Base-by-base conservation (phyloP, 2,797 vertebrate species). In the Ataeniobius toweri region DNA sequence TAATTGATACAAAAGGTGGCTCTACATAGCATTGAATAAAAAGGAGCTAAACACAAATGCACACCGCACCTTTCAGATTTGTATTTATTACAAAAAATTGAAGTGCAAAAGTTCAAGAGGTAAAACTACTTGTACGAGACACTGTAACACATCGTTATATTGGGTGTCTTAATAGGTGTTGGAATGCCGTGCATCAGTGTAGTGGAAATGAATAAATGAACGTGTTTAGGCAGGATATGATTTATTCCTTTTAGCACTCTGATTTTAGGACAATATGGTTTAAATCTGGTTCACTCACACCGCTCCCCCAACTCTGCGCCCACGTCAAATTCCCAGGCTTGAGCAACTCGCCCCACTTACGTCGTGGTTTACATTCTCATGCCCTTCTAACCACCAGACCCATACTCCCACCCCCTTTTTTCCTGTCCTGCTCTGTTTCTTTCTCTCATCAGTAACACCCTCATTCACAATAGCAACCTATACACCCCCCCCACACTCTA, bases 361-460 rank as follows among this genome's bases (percentile, higher is more conserved):
- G 31, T 85, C 76, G 82, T 91, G 88, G 93, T 94, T 95, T 94
- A 90, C 89, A 86, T 95, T 96, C 94, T 93, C 94, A 94, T 95
- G 90, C 92, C 91, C 93, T 90, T 83, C 79, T 71, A 91, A 78
- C 89, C 90, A 82, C 86, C 88, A 88, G 81, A 84, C 73, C 85
- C 81, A 80, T 73, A 56, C 83, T 81, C 84, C 87, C 88, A 78
- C 87, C 77, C 80, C 84, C 85, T 77, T 75, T 72, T 73, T 73
- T 36, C 0, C 0, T 31, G 4, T 9, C 50, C 53, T 51, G 77
- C 58, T 83, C 69, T 67, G 63, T 79, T 81, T 88, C 85, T 85
- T 85, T 86, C 87, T 89, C 87, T 91, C 88, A 91, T 93, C 90
- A 91, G 83, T 81, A 90, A 90, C 89, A 90, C 90, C 83, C 89